phyloP scores from a whole-genome alignment of 2,888 invertebrate genomes.

The Nesidiocoris tenuis region DNA sequence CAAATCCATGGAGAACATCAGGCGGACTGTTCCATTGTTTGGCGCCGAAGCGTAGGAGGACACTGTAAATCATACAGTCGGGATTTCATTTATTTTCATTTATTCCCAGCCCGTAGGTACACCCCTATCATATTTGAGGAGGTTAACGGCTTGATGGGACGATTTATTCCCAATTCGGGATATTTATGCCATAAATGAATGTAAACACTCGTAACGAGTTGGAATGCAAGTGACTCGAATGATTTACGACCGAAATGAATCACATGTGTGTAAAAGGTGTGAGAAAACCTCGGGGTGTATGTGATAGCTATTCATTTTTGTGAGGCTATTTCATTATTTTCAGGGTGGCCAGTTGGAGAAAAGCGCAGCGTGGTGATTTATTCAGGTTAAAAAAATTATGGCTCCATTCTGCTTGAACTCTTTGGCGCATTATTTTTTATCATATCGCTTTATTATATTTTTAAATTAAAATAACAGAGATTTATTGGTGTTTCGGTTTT shows the following conservation, averaged over 20 bases:
- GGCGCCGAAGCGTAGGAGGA: not conserved
- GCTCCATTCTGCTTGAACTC: not conserved
- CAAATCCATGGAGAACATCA: not conserved
- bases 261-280: not conserved
- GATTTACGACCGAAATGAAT: not conserved
- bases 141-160: not conserved
- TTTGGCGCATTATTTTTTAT: no score
- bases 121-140: not conserved
- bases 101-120: not conserved
- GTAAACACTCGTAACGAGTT: not conserved
- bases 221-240: not conserved
- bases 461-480: no score
- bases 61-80: not conserved
- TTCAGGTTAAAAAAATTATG: not conserved
- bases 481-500: no score
- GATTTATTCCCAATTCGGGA: not conserved
- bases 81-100: not conserved
- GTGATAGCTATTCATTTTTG: not conserved
- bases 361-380: no score
- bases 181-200: not conserved
- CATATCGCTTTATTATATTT: no score
- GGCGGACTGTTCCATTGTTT: not conserved
- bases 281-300: not conserved
- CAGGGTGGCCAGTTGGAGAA: not conserved
- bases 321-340: not conserved